These are phyloP conservation scores for Pipistrellus pygmaeus DNA, from an alignment of 2,797 vertebrate genomes.

Conservation along the genomic window DNA sequence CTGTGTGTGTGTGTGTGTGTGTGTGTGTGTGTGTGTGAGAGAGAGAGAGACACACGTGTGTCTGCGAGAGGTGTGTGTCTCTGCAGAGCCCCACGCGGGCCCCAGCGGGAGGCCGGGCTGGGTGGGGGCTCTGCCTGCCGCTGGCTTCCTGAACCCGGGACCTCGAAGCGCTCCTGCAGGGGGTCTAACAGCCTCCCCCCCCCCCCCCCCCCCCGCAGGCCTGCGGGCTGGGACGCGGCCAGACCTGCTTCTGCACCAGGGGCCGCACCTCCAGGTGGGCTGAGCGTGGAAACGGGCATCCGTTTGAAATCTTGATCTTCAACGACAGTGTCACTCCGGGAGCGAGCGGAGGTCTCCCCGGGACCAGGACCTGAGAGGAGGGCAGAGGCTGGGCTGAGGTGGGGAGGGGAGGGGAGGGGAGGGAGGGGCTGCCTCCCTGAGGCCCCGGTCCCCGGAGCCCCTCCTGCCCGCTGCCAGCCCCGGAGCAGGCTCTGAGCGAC, in stretches of 20 bases:
- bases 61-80: too few relatives aligned
- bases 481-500: too few relatives aligned
- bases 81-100: background rate
- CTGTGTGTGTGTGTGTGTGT: too few relatives aligned
- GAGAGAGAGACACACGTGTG: background rate
- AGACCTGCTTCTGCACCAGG: background rate
- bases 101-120: rapidly evolving
- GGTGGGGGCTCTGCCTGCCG: too few relatives aligned
- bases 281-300: background rate
- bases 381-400: too few relatives aligned
- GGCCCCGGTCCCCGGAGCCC: too few relatives aligned
- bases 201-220: background rate
- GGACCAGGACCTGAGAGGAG: too few relatives aligned
- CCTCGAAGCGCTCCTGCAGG: rapidly evolving
- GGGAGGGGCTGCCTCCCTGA: too few relatives aligned
- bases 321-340: background rate
- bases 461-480: too few relatives aligned
- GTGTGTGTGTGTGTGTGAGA: background rate
- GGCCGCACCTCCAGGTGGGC: background rate
- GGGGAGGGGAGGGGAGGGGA: too few relatives aligned
- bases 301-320: background rate
- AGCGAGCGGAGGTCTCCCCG: background rate
- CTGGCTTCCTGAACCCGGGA: rapidly evolving
- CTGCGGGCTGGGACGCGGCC: rapidly evolving
- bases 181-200: rapidly evolving